phyloP scores from a whole-genome alignment of 1,140 invertebrate species.

The Drosophila erecta region DNA sequence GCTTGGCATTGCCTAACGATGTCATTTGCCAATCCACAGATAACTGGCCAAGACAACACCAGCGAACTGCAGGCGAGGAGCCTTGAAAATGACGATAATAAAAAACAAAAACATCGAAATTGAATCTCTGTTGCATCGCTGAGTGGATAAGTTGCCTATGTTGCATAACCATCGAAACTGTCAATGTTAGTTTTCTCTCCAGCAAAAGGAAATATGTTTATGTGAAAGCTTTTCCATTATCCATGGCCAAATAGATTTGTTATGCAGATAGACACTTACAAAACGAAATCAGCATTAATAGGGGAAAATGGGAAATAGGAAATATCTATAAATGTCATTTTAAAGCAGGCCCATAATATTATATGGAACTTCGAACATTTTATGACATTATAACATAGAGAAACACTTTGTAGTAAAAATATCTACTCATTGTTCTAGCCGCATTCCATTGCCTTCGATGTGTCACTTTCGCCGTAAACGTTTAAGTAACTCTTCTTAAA shows the following conservation, averaged over 20 bases:
- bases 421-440: slow-evolving; percentile 13
- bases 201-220: slow-evolving; percentile 14
- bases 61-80: slow-evolving; percentile 21
- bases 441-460: slow-evolving; percentile 8
- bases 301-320: no score
- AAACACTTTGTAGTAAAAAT: neutral
- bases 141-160: slow-evolving; percentile 9
- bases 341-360: neutral
- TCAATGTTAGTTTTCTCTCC: slow-evolving; percentile 27
- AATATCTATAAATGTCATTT: neutral
- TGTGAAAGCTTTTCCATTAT: slow-evolving; percentile 36
- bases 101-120: slow-evolving; percentile 18
- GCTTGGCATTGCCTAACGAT: slow-evolving; percentile 41
- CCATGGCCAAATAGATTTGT: slow-evolving; percentile 12
- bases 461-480: slow-evolving; percentile 21
- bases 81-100: slow-evolving; percentile 38
- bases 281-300: neutral
- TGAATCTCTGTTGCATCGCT: slow-evolving; percentile 22
- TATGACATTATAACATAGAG: neutral
- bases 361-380: neutral
- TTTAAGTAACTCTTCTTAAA: slow-evolving; percentile 29
- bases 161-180: slow-evolving; percentile 39
- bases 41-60: slow-evolving; percentile 31
- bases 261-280: slow-evolving; percentile 9
- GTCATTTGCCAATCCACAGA: slow-evolving; percentile 43